phyloP scores from a whole-genome alignment of 2,888 invertebrate genomes.

The Brachycybe producta region DNA sequence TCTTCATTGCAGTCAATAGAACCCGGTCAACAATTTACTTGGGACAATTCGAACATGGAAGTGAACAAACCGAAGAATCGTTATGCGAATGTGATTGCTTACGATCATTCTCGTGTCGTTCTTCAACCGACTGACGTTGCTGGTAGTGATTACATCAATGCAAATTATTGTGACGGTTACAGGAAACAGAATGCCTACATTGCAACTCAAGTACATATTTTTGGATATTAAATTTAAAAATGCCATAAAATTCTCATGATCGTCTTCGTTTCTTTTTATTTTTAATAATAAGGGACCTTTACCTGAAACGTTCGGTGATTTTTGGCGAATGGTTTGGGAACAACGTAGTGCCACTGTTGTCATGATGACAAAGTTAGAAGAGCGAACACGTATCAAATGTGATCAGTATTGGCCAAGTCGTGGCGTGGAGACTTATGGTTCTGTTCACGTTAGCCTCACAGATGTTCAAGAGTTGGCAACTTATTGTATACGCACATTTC shows the following conservation, averaged over 20 bases:
- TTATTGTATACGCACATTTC: slow-evolving; percentile 95
- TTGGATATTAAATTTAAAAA: neutral
- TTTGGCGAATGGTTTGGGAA: slow-evolving; percentile 99
- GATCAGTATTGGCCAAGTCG: slow-evolving; percentile 96
- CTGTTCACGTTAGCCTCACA: slow-evolving; percentile 83
- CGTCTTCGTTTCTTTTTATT: slow-evolving; percentile 1
- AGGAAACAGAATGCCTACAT: slow-evolving; percentile 96
- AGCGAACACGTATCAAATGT: slow-evolving; percentile 89
- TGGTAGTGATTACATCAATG: slow-evolving; percentile 96
- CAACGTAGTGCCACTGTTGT: slow-evolving; percentile 85
- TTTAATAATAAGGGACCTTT: slow-evolving; percentile 83
- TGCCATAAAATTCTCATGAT: neutral
- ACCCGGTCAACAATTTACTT: slow-evolving; percentile 97
- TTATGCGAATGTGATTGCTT: slow-evolving; percentile 97
- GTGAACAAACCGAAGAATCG: slow-evolving; percentile 97
- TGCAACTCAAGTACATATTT: slow-evolving; percentile 59
- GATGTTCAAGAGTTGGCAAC: slow-evolving; percentile 95
- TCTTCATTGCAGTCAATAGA: slow-evolving; percentile 65
- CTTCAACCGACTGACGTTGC: slow-evolving; percentile 75
- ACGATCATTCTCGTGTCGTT: slow-evolving; percentile 94
- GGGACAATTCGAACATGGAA: slow-evolving; percentile 98
- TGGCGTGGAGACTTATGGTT: slow-evolving; percentile 87
- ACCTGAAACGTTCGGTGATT: slow-evolving; percentile 93
- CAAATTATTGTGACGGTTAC: slow-evolving; percentile 98
- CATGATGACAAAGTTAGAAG: slow-evolving; percentile 99